A percentile compares a stretch with the other conserved stretches of the same genome.
Evolutionary conservation across 35 echinoderm and acorn worm species (phyloP).

Genomic region (Ophioderma brevispina): DNA sequence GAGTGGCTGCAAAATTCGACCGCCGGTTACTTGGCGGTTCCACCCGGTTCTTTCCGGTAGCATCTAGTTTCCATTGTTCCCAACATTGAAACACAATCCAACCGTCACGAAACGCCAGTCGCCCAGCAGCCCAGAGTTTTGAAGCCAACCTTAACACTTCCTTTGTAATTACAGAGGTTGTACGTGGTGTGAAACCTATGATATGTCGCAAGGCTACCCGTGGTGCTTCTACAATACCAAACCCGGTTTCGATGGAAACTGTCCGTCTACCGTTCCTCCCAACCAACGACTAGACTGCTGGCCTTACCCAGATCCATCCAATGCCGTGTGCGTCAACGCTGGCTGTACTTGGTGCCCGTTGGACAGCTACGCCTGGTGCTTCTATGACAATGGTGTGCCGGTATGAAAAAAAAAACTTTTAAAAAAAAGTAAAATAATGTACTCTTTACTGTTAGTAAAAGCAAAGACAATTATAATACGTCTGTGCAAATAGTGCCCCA

Average conservation of each 20-base stretch:
- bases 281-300: conserved; percentile 53
- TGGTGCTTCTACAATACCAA: conserved; percentile 83
- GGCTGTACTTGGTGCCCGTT: conserved; percentile 67
- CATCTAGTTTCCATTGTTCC: too few relatives aligned
- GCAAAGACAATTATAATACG: too few relatives aligned
- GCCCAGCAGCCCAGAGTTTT: too few relatives aligned
- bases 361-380: conserved; percentile 53
- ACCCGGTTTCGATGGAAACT: conserved; percentile 61
- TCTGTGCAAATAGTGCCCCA: too few relatives aligned
- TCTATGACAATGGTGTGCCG: conserved; percentile 44
- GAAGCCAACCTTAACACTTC: too few relatives aligned
- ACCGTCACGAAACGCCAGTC: too few relatives aligned
- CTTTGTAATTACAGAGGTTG: conserved; percentile 52
- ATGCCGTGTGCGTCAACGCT: conserved; percentile 43
- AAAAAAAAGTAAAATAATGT: too few relatives aligned
- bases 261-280: conserved; percentile 36
- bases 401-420: background rate
- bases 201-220: background rate
- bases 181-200: conserved; percentile 51
- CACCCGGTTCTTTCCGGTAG: too few relatives aligned
- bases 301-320: background rate
- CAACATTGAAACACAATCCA: too few relatives aligned
- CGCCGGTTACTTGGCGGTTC: too few relatives aligned
- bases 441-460: too few relatives aligned
- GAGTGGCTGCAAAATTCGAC: too few relatives aligned